Conservation (phyloP, 2,113 vertebrate genomes). For the Leuciscus idus region DNA sequence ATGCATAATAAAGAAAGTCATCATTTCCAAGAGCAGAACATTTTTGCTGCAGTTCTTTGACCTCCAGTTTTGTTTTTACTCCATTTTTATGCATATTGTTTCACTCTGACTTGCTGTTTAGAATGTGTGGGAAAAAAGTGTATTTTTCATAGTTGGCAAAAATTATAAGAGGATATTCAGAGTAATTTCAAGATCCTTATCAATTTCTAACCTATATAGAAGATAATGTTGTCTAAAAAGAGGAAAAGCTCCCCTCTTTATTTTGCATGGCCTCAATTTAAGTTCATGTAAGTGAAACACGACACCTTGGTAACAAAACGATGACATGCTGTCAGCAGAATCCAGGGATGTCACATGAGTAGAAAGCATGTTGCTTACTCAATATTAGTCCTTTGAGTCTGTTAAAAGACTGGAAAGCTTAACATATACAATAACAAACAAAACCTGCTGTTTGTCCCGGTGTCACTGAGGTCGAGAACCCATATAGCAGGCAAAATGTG, state of each 20-base stretch:
- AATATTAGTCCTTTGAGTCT: constrained; percentile 19
- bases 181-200: not conserved
- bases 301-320: constrained; percentile 56
- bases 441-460: constrained; percentile 6
- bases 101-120: not conserved
- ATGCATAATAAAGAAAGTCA: not conserved
- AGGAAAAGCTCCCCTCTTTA: not conserved
- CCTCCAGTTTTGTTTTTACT: not conserved
- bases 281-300: constrained; percentile 48
- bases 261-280: not conserved
- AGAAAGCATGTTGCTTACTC: constrained; percentile 13
- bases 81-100: not conserved
- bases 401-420: constrained; percentile 16
- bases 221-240: not conserved
- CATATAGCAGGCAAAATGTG: not conserved
- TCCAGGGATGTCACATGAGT: constrained; percentile 63
- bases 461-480: not conserved
- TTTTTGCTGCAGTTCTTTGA: not conserved
- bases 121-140: not conserved
- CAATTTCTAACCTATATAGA: not conserved
- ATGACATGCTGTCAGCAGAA: constrained; percentile 67
- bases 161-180: not conserved
- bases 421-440: constrained; percentile 19
- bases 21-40: not conserved
- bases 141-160: not conserved